phyloP scores from a whole-genome alignment of 2,113 vertebrate species.

The Corvus moneduloides region DNA sequence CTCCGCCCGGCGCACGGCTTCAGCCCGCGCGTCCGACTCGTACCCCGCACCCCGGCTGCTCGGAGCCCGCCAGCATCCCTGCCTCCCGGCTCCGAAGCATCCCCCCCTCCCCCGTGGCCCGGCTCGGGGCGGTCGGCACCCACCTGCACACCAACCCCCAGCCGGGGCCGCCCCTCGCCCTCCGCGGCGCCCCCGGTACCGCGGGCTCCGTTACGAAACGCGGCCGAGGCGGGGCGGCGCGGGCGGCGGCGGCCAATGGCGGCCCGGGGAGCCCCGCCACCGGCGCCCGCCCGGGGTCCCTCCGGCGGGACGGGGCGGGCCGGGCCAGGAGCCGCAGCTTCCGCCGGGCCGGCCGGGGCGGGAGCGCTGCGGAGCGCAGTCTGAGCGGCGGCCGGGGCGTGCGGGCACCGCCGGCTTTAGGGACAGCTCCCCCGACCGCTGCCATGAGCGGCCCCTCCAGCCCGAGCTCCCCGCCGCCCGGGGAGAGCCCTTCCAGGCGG shows the following conservation, averaged over 20 bases:
- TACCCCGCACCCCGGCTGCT: background rate
- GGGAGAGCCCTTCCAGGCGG: background rate
- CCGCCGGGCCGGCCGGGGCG: background rate
- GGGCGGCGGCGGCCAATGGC: background rate
- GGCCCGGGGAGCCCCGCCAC: too few species aligned
- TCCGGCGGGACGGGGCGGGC: too few species aligned
- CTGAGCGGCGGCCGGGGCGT: background rate
- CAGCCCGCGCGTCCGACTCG: background rate
- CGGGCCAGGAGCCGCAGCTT: background rate
- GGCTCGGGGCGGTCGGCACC: too few species aligned
- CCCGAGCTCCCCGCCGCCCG: background rate
- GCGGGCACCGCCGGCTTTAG: background rate
- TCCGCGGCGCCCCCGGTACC: background rate
- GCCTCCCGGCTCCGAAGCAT: too few species aligned
- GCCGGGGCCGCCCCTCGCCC: background rate
- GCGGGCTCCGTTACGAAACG: slow-evolving; percentile 54
- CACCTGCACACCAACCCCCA: background rate
- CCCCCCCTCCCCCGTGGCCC: background rate
- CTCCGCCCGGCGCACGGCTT: background rate
- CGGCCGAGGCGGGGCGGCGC: slow-evolving; percentile 2
- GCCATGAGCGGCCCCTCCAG: background rate
- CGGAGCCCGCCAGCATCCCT: background rate
- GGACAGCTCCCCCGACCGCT: background rate
- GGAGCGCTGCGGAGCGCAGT: background rate
- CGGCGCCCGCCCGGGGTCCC: too few species aligned